Base-by-base conservation (phyloP, 2,888 invertebrate genomes). In the Melikaiella ostensackeni region DNA sequence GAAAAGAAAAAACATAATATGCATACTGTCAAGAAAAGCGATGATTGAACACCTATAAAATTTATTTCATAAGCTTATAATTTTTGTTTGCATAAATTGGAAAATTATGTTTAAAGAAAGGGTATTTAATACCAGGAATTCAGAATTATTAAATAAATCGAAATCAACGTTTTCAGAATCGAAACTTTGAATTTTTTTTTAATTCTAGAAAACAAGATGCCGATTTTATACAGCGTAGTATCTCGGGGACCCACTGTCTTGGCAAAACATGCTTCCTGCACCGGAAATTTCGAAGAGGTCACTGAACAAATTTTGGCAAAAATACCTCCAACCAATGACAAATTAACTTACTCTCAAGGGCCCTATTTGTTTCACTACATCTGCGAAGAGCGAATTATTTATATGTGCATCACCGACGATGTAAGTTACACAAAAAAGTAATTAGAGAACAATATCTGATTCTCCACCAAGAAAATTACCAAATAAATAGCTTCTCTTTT, bases 361-460 rank as follows among this genome's bases (percentile, higher is more conserved):
- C 97, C 95, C 89, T 98, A 98, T 91, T 92, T 98, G 79, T 98
- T 98, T 89, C 98, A 98, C 89, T 98, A 98, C 88, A 95, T 97
- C 82, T 95, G 95, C 84, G 98, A 98, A 91, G 95, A 97, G 89
- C 94, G 95, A 87, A 94, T 98, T 80, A 95, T 98, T 86, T 98
- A 97, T 91, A 95, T 98, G 93, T 98, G 98, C 90, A 98, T 98
- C 80, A 97, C 98, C 70, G 98, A 98, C 92, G 96, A 97, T 93
- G 97, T 97, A 93, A 94, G 95, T 94, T 77, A 74, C 30, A 42
- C 75, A 62, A 30, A 2, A 27, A 9, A 13, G 13, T 35, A 19
- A 33, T 21, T 33, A 19, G 59, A 35, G 24, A 61, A 19, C 13
- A 30, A 70, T 70, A 13, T 42, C 1, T 66, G 2, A 24, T 66